Evolutionary conservation across 2,888 invertebrate genomes (phyloP).

Genomic region (Thysanoteuthis rhombus): DNA sequence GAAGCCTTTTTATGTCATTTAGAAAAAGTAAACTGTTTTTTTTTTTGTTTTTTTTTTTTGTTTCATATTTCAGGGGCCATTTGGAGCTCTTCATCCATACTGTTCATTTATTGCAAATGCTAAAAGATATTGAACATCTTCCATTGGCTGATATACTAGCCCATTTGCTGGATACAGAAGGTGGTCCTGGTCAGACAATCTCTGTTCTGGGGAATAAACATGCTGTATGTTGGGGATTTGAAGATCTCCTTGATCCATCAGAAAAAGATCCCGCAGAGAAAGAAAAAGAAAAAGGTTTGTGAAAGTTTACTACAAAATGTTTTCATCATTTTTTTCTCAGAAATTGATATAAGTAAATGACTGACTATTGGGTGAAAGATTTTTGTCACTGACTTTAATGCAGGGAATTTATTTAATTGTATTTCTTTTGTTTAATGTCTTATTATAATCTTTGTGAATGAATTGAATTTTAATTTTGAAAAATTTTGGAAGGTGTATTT

Average conservation of each 20-base stretch:
- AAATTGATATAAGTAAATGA: neutral
- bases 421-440: too few species aligned
- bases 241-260: constrained; percentile 54
- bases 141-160: constrained; percentile 59
- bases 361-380: neutral
- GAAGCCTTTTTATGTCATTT: neutral
- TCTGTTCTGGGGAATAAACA: constrained; percentile 59
- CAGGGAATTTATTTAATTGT: too few species aligned
- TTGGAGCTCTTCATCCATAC: constrained; percentile 63
- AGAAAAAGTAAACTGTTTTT: neutral
- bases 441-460: too few species aligned
- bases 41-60: constrained; percentile 32
- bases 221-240: constrained; percentile 64
- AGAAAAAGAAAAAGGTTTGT: constrained; percentile 51
- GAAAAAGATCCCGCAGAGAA: constrained; percentile 49
- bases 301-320: neutral
- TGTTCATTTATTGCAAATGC: constrained; percentile 59
- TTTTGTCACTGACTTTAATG: neutral
- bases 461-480: neutral
- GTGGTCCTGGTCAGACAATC: constrained; percentile 59
- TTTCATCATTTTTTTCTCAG: neutral
- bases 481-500: neutral
- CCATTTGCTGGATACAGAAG: constrained; percentile 59
- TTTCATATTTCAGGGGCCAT: constrained; percentile 63
- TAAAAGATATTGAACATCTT: constrained; percentile 50